Conservation (phyloP, 2,113 vertebrate genomes). For the Acrocephalus kingi region DNA sequence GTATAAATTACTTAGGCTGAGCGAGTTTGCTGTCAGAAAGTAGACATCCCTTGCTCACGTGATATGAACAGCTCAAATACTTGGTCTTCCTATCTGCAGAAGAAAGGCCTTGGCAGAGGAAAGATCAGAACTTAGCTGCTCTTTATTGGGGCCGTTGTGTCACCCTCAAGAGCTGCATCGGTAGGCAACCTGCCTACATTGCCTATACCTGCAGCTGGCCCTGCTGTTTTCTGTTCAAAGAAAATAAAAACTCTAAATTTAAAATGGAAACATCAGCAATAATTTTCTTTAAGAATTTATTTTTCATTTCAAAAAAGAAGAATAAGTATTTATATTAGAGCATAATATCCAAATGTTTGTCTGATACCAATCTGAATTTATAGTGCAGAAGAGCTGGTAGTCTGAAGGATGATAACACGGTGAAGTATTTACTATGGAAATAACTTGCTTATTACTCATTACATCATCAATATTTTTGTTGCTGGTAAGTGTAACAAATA, state of each 20-base stretch:
- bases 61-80: neutral
- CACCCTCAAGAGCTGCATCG: neutral
- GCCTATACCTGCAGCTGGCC: neutral
- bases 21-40: neutral
- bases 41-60: neutral
- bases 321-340: neutral
- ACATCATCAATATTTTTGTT: constrained; percentile 6
- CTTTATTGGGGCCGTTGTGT: neutral
- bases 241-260: neutral
- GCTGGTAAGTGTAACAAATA: constrained; percentile 43
- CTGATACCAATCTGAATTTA: neutral
- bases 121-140: neutral
- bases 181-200: neutral
- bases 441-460: constrained; percentile 28
- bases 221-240: neutral
- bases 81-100: neutral
- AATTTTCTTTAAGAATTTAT: neutral
- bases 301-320: neutral
- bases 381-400: neutral
- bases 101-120: neutral
- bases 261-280: neutral
- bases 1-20: neutral
- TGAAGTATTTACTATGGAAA: neutral
- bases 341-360: neutral
- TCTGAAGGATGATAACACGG: neutral